Evolutionary conservation across 2,888 invertebrate species (phyloP).

Genomic region (Peribatodes rhomboidaria): DNA sequence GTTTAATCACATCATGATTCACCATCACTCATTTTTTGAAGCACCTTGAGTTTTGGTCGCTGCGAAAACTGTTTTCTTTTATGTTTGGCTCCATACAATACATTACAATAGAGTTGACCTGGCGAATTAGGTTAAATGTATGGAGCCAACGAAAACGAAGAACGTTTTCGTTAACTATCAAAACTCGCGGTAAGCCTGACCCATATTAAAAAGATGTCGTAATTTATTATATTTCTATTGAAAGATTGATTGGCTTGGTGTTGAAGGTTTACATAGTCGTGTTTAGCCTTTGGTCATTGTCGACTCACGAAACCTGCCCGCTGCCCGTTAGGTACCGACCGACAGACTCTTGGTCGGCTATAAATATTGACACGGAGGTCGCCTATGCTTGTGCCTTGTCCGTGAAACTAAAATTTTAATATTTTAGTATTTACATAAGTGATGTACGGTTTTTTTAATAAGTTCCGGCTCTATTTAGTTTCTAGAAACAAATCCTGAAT

Average conservation of each 20-base stretch:
- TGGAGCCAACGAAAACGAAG: too few species aligned
- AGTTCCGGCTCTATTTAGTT: conserved; percentile 5
- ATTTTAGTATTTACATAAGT: conserved; percentile 21
- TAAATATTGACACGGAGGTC: conserved; percentile 27
- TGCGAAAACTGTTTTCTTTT: too few species aligned
- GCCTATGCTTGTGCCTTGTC: conserved; percentile 9
- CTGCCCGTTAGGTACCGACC: conserved; percentile 8
- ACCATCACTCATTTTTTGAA: too few species aligned
- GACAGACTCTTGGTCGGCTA: not conserved
- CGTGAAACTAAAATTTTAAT: conserved; percentile 20
- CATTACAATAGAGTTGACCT: too few species aligned
- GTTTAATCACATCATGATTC: too few species aligned
- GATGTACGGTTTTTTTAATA: conserved; percentile 17
- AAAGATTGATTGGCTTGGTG: not conserved
- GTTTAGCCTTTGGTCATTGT: conserved; percentile 22
- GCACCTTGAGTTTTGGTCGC: too few species aligned
- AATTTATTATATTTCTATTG: too few species aligned
- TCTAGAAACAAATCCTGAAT: not conserved
- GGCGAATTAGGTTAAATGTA: too few species aligned
- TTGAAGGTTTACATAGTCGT: conserved; percentile 21
- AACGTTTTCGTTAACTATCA: too few species aligned
- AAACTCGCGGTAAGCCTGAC: too few species aligned
- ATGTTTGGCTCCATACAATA: too few species aligned
- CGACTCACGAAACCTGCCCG: conserved; percentile 13
- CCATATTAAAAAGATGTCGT: too few species aligned